phyloP scores from a whole-genome alignment of 2,888 invertebrate species.

The Phrixothrix hirtus region DNA sequence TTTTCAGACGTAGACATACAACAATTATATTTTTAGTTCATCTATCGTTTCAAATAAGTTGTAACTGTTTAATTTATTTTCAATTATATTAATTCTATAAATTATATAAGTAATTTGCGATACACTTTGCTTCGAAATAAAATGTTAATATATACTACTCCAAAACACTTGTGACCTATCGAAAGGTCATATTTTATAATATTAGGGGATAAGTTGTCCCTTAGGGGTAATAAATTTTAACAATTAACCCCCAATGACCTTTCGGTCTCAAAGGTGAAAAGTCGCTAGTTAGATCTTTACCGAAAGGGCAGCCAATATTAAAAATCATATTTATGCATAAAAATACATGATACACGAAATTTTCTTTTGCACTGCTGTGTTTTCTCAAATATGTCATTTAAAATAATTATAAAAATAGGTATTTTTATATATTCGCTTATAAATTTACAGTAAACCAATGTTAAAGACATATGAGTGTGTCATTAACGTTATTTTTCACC shows the following conservation, averaged over 20 bases:
- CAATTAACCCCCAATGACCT: conserved; percentile 55
- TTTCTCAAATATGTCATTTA: too few species aligned
- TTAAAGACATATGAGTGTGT: too few species aligned
- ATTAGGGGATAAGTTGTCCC: conserved; percentile 55
- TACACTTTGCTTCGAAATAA: conserved; percentile 1
- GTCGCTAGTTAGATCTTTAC: conserved; percentile 32
- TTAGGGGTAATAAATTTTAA: conserved; percentile 52
- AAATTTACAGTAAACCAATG: too few species aligned
- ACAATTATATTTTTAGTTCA: background rate
- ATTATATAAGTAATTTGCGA: background rate
- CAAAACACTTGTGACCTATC: conserved; percentile 49
- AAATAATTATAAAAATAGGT: too few species aligned
- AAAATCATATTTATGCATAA: too few species aligned
- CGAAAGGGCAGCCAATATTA: conserved; percentile 17
- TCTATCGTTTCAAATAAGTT: background rate
- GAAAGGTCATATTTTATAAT: conserved; percentile 53
- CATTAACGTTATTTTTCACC: too few species aligned
- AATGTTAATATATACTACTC: conserved; percentile 20
- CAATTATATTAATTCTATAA: background rate
- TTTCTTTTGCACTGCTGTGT: too few species aligned
- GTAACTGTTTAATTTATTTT: background rate
- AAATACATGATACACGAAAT: too few species aligned
- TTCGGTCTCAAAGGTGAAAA: conserved; percentile 52
- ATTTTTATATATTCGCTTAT: too few species aligned
- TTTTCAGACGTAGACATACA: conserved; percentile 35